Evolutionary conservation across 2,888 invertebrate genomes (phyloP).

Genomic region (Chouioia cunea): DNA sequence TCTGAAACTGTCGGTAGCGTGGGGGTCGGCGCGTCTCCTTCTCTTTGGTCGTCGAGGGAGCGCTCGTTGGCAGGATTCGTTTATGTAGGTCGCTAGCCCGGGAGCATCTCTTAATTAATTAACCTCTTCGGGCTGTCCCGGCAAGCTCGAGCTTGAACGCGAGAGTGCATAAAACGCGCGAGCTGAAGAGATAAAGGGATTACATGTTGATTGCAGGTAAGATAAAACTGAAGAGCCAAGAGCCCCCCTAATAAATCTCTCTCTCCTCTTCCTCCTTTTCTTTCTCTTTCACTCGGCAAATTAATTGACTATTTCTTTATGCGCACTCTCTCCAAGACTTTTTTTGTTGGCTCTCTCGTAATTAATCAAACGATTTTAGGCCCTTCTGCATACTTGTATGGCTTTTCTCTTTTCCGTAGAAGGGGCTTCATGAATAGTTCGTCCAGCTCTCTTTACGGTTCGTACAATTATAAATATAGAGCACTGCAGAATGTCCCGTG

Average conservation of each 20-base stretch:
- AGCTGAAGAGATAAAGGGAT: conserved; percentile 39
- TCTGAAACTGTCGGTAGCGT: too few relatives aligned
- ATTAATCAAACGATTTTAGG: too few relatives aligned
- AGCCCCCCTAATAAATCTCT: conserved; percentile 36
- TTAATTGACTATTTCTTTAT: conserved; percentile 32
- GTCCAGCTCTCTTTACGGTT: too few relatives aligned
- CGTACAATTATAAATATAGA: too few relatives aligned
- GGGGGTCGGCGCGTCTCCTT: neutral
- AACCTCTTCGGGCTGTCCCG: conserved; percentile 45
- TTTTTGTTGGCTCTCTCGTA: too few relatives aligned
- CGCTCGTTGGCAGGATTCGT: conserved; percentile 22
- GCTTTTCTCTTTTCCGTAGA: too few relatives aligned
- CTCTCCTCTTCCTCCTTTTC: neutral
- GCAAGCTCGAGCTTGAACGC: conserved; percentile 7
- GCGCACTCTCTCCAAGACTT: neutral
- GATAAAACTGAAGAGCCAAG: conserved; percentile 38
- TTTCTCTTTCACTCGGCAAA: conserved; percentile 22
- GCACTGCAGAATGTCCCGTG: too few relatives aligned
- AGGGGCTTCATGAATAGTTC: too few relatives aligned
- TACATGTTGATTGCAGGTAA: conserved; percentile 38
- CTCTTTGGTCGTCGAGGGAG: conserved; percentile 1
- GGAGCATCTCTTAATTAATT: conserved; percentile 53
- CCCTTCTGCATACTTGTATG: too few relatives aligned
- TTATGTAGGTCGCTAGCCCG: conserved; percentile 47
- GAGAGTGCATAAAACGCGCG: conserved; percentile 39